phyloP scores from a whole-genome alignment of 1,140 invertebrate species.

The Apis dorsata region DNA sequence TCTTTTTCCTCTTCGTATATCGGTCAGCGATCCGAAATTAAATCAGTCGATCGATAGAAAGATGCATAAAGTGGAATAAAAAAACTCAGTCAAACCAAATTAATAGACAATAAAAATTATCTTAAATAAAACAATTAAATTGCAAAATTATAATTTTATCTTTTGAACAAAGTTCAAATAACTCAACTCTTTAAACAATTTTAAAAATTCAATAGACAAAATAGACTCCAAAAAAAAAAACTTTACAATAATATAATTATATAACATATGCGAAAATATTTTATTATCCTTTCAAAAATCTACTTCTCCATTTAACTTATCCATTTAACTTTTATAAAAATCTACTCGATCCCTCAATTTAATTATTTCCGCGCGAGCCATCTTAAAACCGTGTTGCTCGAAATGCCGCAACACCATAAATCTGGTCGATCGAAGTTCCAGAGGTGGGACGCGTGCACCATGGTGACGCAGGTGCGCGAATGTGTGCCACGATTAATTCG shows the following conservation, averaged over 20 bases:
- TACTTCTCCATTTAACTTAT: too few species aligned
- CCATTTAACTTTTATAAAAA: too few species aligned
- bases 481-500: slow-evolving; percentile 35
- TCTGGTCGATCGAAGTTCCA: slow-evolving; percentile 6
- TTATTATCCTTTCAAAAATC: too few species aligned
- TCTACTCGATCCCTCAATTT: neutral
- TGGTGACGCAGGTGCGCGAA: slow-evolving; percentile 25
- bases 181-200: too few species aligned
- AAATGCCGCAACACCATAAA: neutral
- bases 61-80: neutral
- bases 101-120: too few species aligned
- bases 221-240: too few species aligned
- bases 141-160: too few species aligned
- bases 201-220: too few species aligned
- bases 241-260: too few species aligned
- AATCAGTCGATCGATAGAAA: neutral
- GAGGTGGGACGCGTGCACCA: neutral
- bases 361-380: neutral
- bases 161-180: too few species aligned
- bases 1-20: neutral
- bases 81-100: neutral
- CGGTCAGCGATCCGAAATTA: neutral
- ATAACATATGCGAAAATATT: too few species aligned
- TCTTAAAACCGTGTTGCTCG: neutral
- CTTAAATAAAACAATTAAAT: too few species aligned